These are phyloP conservation scores for Cephus pygmeus DNA, from an alignment of 2,888 invertebrate genomes.

Conservation along the genomic window DNA sequence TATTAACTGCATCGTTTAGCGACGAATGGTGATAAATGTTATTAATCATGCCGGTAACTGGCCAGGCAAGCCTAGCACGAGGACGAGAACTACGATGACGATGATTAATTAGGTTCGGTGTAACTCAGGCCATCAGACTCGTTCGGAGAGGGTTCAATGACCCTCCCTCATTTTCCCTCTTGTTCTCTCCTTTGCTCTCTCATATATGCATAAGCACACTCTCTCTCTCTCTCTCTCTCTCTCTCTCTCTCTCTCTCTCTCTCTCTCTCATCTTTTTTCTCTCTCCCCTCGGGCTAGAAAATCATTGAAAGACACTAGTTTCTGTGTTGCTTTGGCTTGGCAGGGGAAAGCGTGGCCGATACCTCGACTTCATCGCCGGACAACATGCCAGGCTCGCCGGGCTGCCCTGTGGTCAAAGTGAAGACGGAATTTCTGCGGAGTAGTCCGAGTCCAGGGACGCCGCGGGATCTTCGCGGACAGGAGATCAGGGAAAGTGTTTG, in stretches of 20 bases:
- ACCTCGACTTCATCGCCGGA: conserved; percentile 94
- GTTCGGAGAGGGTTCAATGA: not conserved
- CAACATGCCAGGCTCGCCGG: conserved; percentile 84
- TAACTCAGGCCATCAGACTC: not conserved
- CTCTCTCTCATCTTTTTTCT: too few relatives aligned
- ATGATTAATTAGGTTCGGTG: not conserved
- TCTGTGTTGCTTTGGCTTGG: conserved; percentile 18
- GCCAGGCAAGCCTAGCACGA: not conserved
- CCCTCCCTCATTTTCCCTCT: not conserved
- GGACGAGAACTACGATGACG: not conserved
- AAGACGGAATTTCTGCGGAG: conserved; percentile 66
- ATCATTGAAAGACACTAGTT: not conserved
- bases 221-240: too few relatives aligned
- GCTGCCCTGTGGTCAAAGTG: conserved; percentile 63
- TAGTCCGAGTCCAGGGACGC: conserved; percentile 71
- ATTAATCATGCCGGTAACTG: conserved; percentile 34
- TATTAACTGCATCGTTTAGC: not conserved
- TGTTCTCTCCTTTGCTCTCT: not conserved
- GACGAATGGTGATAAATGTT: conserved; percentile 27
- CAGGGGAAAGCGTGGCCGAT: conserved; percentile 93
- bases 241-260: too few relatives aligned
- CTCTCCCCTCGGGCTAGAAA: not conserved
- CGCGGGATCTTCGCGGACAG: conserved; percentile 70
- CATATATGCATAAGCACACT: not conserved
- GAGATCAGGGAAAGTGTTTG: conserved; percentile 57